A percentile compares a stretch with the other conserved stretches of the same genome.
phyloP scores from a whole-genome alignment of 2,888 invertebrate genomes.

The Cephus pulcher region DNA sequence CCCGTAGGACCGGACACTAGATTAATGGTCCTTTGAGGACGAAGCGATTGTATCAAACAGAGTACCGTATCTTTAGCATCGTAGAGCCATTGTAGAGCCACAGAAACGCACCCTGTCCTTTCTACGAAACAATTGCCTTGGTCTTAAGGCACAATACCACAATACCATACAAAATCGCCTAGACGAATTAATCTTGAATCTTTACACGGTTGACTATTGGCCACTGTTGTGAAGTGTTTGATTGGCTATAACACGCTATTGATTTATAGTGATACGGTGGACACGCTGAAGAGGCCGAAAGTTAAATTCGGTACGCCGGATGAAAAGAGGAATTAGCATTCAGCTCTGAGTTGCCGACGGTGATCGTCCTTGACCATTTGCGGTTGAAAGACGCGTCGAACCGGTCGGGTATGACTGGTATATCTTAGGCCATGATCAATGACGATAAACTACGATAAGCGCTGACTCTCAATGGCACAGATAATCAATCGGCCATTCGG shows the following conservation, averaged over 20 bases:
- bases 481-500: slow-evolving; percentile 43
- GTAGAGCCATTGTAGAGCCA: background rate
- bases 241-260: too few species aligned
- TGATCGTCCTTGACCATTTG: background rate
- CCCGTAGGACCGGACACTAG: background rate
- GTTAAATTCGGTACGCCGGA: background rate
- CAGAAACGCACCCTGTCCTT: background rate
- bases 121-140: background rate
- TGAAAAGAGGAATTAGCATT: background rate
- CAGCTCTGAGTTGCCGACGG: background rate
- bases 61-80: background rate
- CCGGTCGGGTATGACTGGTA: background rate
- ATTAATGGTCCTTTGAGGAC: background rate
- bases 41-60: background rate
- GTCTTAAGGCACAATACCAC: background rate
- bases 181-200: background rate
- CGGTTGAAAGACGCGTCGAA: background rate
- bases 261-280: background rate
- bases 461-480: slow-evolving; percentile 21
- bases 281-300: background rate
- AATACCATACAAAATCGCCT: background rate
- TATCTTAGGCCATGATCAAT: background rate
- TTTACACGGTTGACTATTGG: background rate
- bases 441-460: background rate
- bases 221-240: background rate